Percentiles rank a stretch among this genome's conserved stretches.
Evolutionary conservation across 1,140 invertebrate species (phyloP).

Genomic region (Nymphalis io): DNA sequence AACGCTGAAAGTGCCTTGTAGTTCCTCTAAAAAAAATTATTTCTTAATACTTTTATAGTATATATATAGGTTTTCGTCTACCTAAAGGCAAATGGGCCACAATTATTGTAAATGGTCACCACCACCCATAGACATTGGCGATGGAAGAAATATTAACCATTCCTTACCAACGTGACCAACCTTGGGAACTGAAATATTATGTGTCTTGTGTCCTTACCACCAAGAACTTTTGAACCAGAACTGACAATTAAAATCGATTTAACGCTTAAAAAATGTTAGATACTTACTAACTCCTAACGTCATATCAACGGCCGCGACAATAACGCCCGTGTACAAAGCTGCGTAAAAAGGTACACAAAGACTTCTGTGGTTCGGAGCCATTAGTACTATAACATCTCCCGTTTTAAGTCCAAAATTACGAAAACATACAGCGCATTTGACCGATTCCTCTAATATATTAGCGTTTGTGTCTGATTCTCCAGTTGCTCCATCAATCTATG

Average conservation of each 20-base stretch:
- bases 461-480: slow-evolving; percentile 65
- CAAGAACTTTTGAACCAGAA: no score
- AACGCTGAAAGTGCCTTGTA: slow-evolving; percentile 48
- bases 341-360: slow-evolving; percentile 68
- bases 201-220: no score
- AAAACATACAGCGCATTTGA: slow-evolving; percentile 54
- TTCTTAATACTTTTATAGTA: no score
- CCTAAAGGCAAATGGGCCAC: no score
- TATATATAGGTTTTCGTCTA: no score
- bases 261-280: not conserved
- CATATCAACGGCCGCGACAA: slow-evolving; percentile 48
- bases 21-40: slow-evolving; percentile 54
- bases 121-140: no score
- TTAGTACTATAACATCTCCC: slow-evolving; percentile 70
- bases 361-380: slow-evolving; percentile 56
- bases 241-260: no score
- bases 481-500: slow-evolving; percentile 73
- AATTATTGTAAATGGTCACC: no score
- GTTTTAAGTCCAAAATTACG: slow-evolving; percentile 60
- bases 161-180: no score
- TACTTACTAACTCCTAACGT: slow-evolving; percentile 54
- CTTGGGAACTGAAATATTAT: no score
- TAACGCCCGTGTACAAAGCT: slow-evolving; percentile 50
- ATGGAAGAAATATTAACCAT: no score
- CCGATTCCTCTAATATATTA: slow-evolving; percentile 54